Evolutionary conservation across 2,113 vertebrate genomes (phyloP), one percentile per base, ranked within the genome.

Genomic region (Ceratotherium simum): DNA sequence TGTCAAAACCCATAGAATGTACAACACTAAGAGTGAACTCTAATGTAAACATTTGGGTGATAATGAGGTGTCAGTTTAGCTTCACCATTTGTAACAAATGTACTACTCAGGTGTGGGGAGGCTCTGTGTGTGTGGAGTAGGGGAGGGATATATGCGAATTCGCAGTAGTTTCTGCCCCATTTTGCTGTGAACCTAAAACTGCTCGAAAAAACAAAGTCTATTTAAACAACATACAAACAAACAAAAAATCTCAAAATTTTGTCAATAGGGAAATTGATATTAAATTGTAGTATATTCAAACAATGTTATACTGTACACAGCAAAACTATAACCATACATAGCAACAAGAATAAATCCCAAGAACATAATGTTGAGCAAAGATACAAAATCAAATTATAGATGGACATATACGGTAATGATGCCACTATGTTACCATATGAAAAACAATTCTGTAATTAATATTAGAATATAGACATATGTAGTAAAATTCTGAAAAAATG

Each of bases 251-350:
- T 87, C 51, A 78, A 39, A 65, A 31, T 82, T 67, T 84, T 48
- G 13, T 62, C 20, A 58, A 31, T 21, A 48, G 54, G 83, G 23
- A 78, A 95, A 78, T 64, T n/a, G n/a, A 67, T 93, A 82, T 90
- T 60, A 79, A 82, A 56, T 48, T 48, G 8, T 29, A 65, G 6
- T 33, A 9, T 54, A 36, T 84, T 39, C n/a, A 87, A 73, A 16
- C 13, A 21, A 6, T 42, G 31, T n/a, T 60, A 25, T 21, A 8
- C 10, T 62, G 58, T 11, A 48, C 5, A 46, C 3, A n/a, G 21
- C 29, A 20, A 70, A 92, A 90, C 6, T 72, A 8, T 78, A 56
- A 64, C n/a, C 31, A n/a, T 29, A 70, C 1, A 31, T 33, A 48
- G 51, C 21, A 76, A 21, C 0, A 65, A 23, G 31, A 92, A 70